These are phyloP conservation scores for Cancer borealis DNA, from an alignment of 2,888 invertebrate genomes.

Conservation along the genomic window DNA sequence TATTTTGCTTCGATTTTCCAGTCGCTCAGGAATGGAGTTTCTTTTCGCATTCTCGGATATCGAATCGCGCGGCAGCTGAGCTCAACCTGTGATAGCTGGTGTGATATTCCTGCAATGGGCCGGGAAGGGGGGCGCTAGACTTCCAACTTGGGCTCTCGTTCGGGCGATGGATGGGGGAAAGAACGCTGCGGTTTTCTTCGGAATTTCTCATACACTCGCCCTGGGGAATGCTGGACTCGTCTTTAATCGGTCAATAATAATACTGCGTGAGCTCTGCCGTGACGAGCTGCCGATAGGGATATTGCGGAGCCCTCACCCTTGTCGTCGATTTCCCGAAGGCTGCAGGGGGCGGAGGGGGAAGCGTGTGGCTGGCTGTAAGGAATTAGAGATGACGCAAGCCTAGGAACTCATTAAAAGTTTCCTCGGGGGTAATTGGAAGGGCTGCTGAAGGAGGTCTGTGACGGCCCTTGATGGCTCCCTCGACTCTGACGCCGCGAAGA, in stretches of 20 bases:
- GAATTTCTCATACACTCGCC: conserved; percentile 56
- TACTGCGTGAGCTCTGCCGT: conserved; percentile 23
- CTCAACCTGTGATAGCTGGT: conserved; percentile 50
- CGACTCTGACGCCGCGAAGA: conserved; percentile 39
- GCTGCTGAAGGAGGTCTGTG: conserved; percentile 54
- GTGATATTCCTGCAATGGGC: conserved; percentile 48
- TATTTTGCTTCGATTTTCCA: conserved; percentile 73
- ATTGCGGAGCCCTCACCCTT: not conserved
- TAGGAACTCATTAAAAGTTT: conserved; percentile 71
- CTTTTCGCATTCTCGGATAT: conserved; percentile 72
- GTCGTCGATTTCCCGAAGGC: not conserved
- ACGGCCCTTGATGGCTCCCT: conserved; percentile 64
- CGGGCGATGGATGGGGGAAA: conserved; percentile 63
- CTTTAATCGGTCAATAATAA: conserved; percentile 60
- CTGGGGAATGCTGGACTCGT: conserved; percentile 13
- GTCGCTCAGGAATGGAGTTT: conserved; percentile 64
- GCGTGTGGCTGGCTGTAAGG: conserved; percentile 24
- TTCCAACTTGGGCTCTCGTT: conserved; percentile 64
- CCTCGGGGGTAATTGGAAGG: conserved; percentile 66
- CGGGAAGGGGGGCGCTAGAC: conserved; percentile 13
- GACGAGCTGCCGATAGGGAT: not conserved
- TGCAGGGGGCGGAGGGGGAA: not conserved
- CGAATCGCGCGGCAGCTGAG: conserved; percentile 71
- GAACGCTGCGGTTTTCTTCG: conserved; percentile 66
- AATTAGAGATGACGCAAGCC: conserved; percentile 62